phyloP scores from a whole-genome alignment of 2,797 vertebrate genomes.

The Peromyscus nudipes region DNA sequence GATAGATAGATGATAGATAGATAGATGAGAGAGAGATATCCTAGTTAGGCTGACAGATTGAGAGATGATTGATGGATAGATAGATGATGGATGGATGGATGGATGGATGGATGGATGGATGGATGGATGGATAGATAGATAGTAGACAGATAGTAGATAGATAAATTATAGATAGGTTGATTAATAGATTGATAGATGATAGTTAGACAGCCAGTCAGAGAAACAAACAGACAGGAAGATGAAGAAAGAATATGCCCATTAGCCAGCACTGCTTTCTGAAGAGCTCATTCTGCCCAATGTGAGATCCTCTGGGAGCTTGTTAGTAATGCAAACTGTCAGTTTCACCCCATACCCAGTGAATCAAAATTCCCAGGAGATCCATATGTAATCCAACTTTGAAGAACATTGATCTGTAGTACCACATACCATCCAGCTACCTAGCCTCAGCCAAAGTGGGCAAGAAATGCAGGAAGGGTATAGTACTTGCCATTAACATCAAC shows the following conservation, averaged over 20 bases:
- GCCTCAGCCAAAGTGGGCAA: not conserved
- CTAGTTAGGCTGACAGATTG: no score
- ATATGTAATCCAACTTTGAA: conserved; percentile 34
- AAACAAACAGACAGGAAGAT: not conserved
- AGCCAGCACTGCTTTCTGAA: not conserved
- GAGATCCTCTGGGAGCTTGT: conserved; percentile 1
- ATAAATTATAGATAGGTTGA: not conserved
- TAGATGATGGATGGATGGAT: not conserved
- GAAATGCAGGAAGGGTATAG: not conserved
- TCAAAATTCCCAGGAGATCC: conserved; percentile 32
- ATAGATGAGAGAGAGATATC: no score
- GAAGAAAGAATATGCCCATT: not conserved
- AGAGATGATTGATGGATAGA: no score
- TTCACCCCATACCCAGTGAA: not conserved
- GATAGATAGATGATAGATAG: not conserved
- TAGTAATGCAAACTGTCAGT: conserved; percentile 26
- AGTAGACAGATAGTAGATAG: no score
- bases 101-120: no score
- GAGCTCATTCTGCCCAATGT: not conserved
- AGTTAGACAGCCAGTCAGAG: not conserved
- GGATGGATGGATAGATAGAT: no score
- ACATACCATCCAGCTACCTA: not conserved
- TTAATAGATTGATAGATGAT: not conserved
- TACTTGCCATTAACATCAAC: conserved; percentile 46
- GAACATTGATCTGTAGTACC: conserved; percentile 32